Base-by-base conservation (phyloP, 2,888 invertebrate genomes). In the Cheilosia grossa region DNA sequence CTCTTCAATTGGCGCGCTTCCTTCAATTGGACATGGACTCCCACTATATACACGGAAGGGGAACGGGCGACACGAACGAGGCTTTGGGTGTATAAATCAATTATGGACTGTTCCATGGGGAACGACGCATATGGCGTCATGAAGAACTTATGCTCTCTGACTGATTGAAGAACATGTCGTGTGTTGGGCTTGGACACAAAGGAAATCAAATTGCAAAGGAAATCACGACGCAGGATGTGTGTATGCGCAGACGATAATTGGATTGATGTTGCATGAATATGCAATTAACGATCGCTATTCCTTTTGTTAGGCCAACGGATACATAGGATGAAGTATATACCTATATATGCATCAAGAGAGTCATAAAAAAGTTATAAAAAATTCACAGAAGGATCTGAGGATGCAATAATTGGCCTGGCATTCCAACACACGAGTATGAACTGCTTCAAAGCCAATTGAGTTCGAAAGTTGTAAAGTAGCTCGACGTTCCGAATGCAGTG, bases 241-340 rank as follows among this genome's bases (percentile, higher is more conserved):
- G 4, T 49, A 30, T 66, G 66, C 9, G 24, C 24, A 66, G 59
- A 79, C 63, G 63, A 73, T 73, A 79, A 74, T 79, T 69, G 73
- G 74, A 79, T 81, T 81, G 81, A 77, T 70, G 69, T 54, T 77
- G 64, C 77, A 83, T 83, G 61, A 33, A 40, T 21, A 79, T 79
- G 63, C 74, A 83, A 83, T 83, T 80, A 79, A 67, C 42, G 72
- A 82, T 27, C 33, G 49, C 72, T 47, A 19, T 54, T 58, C 61
- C 33, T 51, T 37, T 73, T 79, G 73, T 74, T 53, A 59, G n/a
- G 72, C 19, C 5, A 49, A 51, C 37, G 33, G 33, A 56, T 56
- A 56, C 37, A 56, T 37, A 33, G 37, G 9, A 19, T 56, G 10
- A 51, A 51, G 24, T 51, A 27, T 51, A 15, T 15, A 24, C 10